Base-by-base conservation (phyloP, 2,113 vertebrate genomes). In the Neolamprologus variostigma region DNA sequence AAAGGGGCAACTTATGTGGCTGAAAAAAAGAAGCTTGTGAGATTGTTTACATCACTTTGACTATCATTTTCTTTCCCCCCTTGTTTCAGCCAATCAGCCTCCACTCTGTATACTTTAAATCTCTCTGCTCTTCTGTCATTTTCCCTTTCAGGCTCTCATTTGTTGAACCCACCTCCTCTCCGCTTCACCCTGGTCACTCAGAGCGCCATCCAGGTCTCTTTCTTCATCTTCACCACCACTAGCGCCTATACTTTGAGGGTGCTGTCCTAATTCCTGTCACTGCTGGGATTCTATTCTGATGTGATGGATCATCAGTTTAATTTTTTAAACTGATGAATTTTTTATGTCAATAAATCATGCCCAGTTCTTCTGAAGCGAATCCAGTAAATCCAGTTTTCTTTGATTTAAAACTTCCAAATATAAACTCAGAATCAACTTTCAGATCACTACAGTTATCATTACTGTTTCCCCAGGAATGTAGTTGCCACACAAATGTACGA, bases 21-120 rank as follows among this genome's bases (percentile, higher is more conserved):
- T 73, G 68, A 73, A 45, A 45, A 42, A 73, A 73, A 71, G 8
- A 73, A 23, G 66, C 13, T 23, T 73, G 68, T 45, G 8, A 73
- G 37, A 68, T 68, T 37, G 33, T 68, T 68, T 68, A 40, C 63
- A 40, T 71, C 7, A 14, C 63, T 40, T 71, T 40, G 11, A 40
- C n/a, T 71, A 42, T 71, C n/a, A 71, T 42, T 21, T 71, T 71
- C 63, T 23, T 40, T 1, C 7, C 2, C 35, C 35, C 35, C n/a
- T 42, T 71, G n/a, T 71, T 40, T 71, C 0, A 42, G 35, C n/a
- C 63, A 23, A 14, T 71, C 63, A 71, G 4, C 7, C 7, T 21
- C 33, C 19, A 40, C 63, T 71, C 35, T 42, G 63, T 21, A 21
- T 23, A 71, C 35, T 40, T 40, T 68, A 66, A 37, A 8, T 37